Evolutionary conservation across 2,797 vertebrate species (phyloP).

Genomic region (Enteromius fasciolatus): DNA sequence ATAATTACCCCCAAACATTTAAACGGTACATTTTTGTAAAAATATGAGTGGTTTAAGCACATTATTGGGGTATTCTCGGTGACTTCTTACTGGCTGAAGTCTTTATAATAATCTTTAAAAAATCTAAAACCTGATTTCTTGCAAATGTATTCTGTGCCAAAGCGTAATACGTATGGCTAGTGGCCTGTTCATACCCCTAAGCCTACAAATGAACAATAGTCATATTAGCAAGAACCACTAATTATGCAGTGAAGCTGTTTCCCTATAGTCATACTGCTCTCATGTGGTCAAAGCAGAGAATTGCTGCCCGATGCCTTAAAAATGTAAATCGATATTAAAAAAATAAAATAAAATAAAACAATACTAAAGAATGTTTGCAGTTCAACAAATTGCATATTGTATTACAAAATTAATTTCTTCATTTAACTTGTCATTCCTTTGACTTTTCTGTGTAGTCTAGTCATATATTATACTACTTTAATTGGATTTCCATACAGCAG

Average conservation of each 20-base stretch:
- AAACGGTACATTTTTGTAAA: not conserved
- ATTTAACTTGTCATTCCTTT: not conserved
- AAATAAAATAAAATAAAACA: not conserved
- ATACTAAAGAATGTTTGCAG: not conserved
- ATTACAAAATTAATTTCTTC: not conserved
- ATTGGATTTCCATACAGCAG: not conserved
- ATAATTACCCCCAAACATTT: not conserved
- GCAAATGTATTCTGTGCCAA: not conserved
- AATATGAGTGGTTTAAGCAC: not conserved
- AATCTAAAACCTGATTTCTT: not conserved
- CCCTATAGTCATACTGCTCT: slow-evolving; percentile 45
- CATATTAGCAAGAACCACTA: not conserved
- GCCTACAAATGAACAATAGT: not conserved
- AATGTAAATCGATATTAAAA: not conserved
- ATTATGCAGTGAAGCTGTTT: slow-evolving; percentile 2
- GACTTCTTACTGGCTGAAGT: not conserved
- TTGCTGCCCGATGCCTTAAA: not conserved
- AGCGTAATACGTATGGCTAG: not conserved
- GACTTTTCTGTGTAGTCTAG: not conserved
- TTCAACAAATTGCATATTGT: not conserved
- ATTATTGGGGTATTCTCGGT: not conserved
- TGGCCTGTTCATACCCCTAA: not conserved
- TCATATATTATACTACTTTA: not conserved
- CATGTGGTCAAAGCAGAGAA: slow-evolving; percentile 48
- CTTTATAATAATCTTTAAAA: not conserved